Percentiles rank a stretch among this genome's conserved stretches.
phyloP scores from a whole-genome alignment of 1,140 invertebrate species.

The Drosophila tropicalis region DNA sequence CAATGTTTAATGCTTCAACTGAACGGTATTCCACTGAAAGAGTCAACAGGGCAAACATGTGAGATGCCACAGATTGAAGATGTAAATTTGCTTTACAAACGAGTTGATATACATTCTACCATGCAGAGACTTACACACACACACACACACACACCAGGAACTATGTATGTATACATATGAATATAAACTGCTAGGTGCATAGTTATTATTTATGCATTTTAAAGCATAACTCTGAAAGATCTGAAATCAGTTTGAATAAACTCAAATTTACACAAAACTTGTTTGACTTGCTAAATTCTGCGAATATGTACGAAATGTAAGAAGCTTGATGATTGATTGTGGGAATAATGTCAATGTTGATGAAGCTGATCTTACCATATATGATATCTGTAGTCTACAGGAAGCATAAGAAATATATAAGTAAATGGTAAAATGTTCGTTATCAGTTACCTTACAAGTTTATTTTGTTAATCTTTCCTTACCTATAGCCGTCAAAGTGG shows the following conservation, averaged over 20 bases:
- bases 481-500: no score
- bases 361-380: no score
- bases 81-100: slow-evolving; percentile 16
- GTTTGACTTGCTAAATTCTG: neutral
- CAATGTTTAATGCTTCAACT: slow-evolving; percentile 19
- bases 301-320: neutral
- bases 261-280: neutral
- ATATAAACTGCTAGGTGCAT: no score
- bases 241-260: slow-evolving; percentile 1
- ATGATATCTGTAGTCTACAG: no score
- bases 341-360: no score
- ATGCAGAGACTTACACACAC: neutral
- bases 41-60: slow-evolving; percentile 19
- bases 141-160: neutral
- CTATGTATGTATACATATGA: neutral
- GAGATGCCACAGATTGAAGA: slow-evolving; percentile 22
- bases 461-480: no score
- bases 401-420: no score
- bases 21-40: slow-evolving; percentile 24
- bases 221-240: neutral
- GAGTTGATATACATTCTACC: slow-evolving; percentile 6
- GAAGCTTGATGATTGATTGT: neutral
- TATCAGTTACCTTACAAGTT: no score
- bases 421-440: no score
- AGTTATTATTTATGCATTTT: slow-evolving; percentile 11